Percentiles rank a stretch among this genome's conserved stretches.
Conservation (phyloP, 2,888 invertebrate species). For the Euphydryas editha region DNA sequence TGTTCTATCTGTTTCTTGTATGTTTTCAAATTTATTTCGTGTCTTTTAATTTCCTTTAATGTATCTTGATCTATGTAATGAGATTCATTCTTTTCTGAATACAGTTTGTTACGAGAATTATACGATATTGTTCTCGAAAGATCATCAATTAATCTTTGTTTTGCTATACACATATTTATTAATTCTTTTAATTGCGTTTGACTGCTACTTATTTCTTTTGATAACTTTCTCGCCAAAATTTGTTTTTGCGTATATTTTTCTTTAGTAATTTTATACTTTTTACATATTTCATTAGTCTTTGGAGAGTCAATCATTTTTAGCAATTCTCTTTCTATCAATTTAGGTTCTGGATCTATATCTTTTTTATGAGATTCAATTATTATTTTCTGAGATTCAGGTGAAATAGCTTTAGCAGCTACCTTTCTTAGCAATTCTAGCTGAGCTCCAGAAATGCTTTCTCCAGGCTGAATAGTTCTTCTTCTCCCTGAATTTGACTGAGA, state of each 20-base stretch:
- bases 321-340: slow-evolving; percentile 78
- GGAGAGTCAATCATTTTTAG: slow-evolving; percentile 81
- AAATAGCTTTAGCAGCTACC: slow-evolving; percentile 83
- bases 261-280: slow-evolving; percentile 80
- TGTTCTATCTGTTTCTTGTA: slow-evolving; percentile 91
- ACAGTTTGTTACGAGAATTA: slow-evolving; percentile 63
- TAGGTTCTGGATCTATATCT: slow-evolving; percentile 81
- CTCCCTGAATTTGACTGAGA: slow-evolving; percentile 77
- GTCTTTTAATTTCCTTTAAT: slow-evolving; percentile 86
- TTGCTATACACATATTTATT: slow-evolving; percentile 85
- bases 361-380: slow-evolving; percentile 83
- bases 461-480: slow-evolving; percentile 85
- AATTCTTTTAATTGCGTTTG: slow-evolving; percentile 89
- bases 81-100: slow-evolving; percentile 85
- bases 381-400: slow-evolving; percentile 80
- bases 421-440: slow-evolving; percentile 84
- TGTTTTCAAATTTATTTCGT: slow-evolving; percentile 88
- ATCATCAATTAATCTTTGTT: slow-evolving; percentile 89
- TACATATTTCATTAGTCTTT: slow-evolving; percentile 76
- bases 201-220: slow-evolving; percentile 85
- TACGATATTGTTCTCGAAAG: slow-evolving; percentile 74
- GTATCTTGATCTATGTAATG: slow-evolving; percentile 82
- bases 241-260: slow-evolving; percentile 80
- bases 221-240: slow-evolving; percentile 73
- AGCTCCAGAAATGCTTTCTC: slow-evolving; percentile 83